phyloP scores from a whole-genome alignment of 2,113 vertebrate species.

The Saguinus midas region DNA sequence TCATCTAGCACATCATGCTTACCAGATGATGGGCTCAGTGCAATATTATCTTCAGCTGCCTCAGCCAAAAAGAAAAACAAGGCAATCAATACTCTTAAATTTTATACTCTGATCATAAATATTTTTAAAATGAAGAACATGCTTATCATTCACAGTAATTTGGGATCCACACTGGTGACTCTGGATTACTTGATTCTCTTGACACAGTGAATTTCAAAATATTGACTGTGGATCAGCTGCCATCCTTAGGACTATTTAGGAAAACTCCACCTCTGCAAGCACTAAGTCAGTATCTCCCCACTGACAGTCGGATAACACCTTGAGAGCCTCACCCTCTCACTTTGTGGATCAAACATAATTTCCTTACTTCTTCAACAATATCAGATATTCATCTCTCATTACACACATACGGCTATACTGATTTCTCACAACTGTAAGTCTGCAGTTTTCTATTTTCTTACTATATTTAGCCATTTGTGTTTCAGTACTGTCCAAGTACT shows the following conservation, averaged over 20 bases:
- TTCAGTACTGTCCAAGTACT: background rate
- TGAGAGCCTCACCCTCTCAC: background rate
- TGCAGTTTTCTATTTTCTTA: background rate
- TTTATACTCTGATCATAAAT: background rate
- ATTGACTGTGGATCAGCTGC: background rate
- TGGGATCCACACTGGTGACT: background rate
- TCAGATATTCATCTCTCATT: background rate
- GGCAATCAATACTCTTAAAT: background rate
- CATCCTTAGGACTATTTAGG: background rate
- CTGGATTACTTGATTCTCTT: background rate
- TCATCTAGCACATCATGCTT: no score
- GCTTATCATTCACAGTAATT: background rate
- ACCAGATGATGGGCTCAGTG: background rate
- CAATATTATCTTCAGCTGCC: rapidly evolving
- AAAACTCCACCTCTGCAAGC: background rate
- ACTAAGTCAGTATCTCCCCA: background rate
- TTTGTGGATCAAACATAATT: background rate
- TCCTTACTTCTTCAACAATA: background rate
- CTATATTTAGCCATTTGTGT: background rate
- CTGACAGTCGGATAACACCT: no score
- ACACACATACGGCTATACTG: rapidly evolving
- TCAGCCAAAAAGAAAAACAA: background rate
- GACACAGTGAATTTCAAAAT: background rate
- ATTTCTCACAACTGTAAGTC: background rate
- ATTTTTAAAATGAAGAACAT: background rate